phyloP scores from a whole-genome alignment of 1,140 invertebrate species.

The Eumaeus atala region DNA sequence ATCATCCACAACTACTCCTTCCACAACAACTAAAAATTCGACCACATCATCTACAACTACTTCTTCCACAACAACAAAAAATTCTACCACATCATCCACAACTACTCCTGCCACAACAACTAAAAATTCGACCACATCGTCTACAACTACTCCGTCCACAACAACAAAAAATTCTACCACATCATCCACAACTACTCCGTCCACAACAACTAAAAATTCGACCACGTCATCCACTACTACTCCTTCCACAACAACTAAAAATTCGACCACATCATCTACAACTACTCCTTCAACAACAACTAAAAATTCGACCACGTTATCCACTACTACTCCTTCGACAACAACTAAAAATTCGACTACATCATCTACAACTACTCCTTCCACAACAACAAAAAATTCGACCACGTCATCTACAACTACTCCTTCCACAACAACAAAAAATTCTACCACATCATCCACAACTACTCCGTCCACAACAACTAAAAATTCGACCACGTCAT shows the following conservation, averaged over 20 bases:
- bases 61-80: no score
- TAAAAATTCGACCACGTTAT: background rate
- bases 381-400: background rate
- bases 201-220: slow-evolving; percentile 2
- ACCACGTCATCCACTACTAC: slow-evolving; percentile 1
- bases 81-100: no score
- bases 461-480: background rate
- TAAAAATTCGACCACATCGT: background rate
- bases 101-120: background rate
- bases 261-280: background rate
- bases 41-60: background rate
- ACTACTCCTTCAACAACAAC: background rate
- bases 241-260: background rate
- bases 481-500: background rate
- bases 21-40: background rate
- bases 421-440: background rate
- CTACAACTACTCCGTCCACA: background rate
- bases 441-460: background rate
- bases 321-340: slow-evolving; percentile 5
- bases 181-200: background rate
- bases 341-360: background rate
- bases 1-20: background rate
- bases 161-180: background rate
- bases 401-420: background rate
- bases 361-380: background rate